Evolutionary conservation across 2,888 invertebrate species (phyloP).

Genomic region (Epistrophe eligans): DNA sequence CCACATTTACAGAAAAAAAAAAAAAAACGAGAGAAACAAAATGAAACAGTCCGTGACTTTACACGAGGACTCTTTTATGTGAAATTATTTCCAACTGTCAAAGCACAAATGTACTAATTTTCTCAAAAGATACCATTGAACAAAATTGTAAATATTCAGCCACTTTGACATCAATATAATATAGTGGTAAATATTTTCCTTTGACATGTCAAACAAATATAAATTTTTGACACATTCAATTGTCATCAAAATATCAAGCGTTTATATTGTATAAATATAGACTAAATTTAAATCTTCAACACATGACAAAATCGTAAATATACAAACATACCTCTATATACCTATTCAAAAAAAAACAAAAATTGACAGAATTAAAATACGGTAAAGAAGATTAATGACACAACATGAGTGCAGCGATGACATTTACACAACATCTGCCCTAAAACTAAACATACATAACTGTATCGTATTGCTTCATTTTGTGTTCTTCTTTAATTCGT

Average conservation of each 20-base stretch:
- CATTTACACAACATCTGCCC: slow-evolving; percentile 68
- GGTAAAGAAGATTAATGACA: slow-evolving; percentile 61
- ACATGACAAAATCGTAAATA: slow-evolving; percentile 28
- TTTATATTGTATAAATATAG: not conserved
- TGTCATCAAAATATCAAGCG: slow-evolving; percentile 1
- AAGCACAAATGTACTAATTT: too few relatives aligned
- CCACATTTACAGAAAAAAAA: too few relatives aligned
- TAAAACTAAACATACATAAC: slow-evolving; percentile 16
- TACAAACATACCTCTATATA: not conserved
- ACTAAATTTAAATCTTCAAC: slow-evolving; percentile 18
- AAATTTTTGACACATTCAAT: slow-evolving; percentile 36
- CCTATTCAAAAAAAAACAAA: not conserved
- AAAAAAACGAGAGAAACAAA: too few relatives aligned
- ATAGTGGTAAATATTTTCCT: not conserved
- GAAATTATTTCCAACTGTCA: too few relatives aligned
- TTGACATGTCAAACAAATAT: slow-evolving; percentile 37
- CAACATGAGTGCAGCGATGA: slow-evolving; percentile 56
- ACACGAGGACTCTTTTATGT: too few relatives aligned
- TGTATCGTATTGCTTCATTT: slow-evolving; percentile 30
- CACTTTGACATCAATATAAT: not conserved
- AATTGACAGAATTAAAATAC: slow-evolving; percentile 4
- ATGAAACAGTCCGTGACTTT: too few relatives aligned
- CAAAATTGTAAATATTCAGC: not conserved
- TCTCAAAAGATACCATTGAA: too few relatives aligned
- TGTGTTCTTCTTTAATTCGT: slow-evolving; percentile 25